Base-by-base conservation (phyloP, 1,140 invertebrate genomes). In the Ylistrum balloti region DNA sequence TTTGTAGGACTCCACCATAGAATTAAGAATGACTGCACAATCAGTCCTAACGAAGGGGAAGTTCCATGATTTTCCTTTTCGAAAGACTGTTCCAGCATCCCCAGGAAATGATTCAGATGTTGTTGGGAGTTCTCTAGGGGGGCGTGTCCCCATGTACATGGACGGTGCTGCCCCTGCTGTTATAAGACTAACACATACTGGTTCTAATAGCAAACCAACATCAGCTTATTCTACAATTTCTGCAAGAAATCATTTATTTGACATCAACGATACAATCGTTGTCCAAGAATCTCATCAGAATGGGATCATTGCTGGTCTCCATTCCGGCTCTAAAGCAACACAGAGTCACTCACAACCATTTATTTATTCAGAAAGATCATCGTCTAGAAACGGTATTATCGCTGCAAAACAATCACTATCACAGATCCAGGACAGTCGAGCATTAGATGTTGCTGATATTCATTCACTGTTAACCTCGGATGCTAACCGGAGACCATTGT, bases 81-180 rank as follows among this genome's bases (percentile, higher is more conserved):
- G 22, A 74, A 74, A 17, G 56, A 74, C 22, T 28, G n/a, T 74
- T 74, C 28, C 56, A 74, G 56, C 56, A 74, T 74, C 56, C 56
- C 56, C 56, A 74, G 56, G 56, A 28, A 74, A 74, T 74, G 56
- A 74, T 74, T 74, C 56, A 74, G 56, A 74, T 74, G 56, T n/a
- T 28, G 56, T 86, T 34, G 85, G 85, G 38, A 85, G 85, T 13
- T 20, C 85, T 32, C 45, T 86, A 45, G 85, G 85, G 33, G 38
- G 85, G 35, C 89, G 88, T 85, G 85, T 88, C 48, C 85, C 88
- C 22, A 85, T 88, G 48, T 88, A 88, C 33, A 74, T 88, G 33
- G 88, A 88, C 85, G 86, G 38, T 2, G n/a, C 33, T 41, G 33
- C 33, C 28, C 85, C 85, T 3, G 85, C 85, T 86, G 89, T 86